Evolutionary conservation across 2,797 vertebrate species (phyloP), one percentile per base, ranked within the genome.

Genomic region (Pangasius krempfi): DNA sequence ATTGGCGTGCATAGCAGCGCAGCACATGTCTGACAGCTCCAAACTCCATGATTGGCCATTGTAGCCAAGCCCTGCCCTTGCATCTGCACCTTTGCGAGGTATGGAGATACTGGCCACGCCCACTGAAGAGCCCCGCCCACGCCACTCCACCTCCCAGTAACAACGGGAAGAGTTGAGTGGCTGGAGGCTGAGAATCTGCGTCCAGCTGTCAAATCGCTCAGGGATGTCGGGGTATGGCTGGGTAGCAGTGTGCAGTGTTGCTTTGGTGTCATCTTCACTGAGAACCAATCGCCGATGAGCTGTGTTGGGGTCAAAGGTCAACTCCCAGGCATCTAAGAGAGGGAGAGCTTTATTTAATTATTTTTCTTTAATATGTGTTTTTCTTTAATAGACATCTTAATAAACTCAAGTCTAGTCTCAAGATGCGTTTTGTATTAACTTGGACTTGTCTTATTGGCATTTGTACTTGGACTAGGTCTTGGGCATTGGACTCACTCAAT

Each of bases 71-170:
- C 96, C 95, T 0, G 96, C 94, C 16, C 92, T 89, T 10, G 94
- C 92, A 3, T 96, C 96, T 0, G 93, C 89, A 40, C 95, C 96
- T 86, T 96, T 96, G 83, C 95, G 92, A 81, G 1, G 84, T 88
- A 97, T 64, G 0, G 95, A 88, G 0, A 90, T 89, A 0, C 96
- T 95, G 62, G 93, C 94, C 13, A 97, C 94, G 2, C 96, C 96
- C 85, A 96, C 68, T 0, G 95, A 95, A 0, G 96, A 96, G 52
- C 96, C 96, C 1, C 93, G 91, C 1, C 96, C 96, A 14, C 96
- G 87, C 95, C 96, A 96, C 86, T 96, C 96, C 89, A 96, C 95
- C 93, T 97, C 96, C 96, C 96, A 97, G 91, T 97, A 96, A 78
- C 94, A 95, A 86, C 94, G 95, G 52, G 93, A 88, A 12, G 47